Percentiles rank a stretch among this genome's conserved stretches.
Conservation (phyloP, 2,113 vertebrate genomes). For the Tragelaphus buxtoni region DNA sequence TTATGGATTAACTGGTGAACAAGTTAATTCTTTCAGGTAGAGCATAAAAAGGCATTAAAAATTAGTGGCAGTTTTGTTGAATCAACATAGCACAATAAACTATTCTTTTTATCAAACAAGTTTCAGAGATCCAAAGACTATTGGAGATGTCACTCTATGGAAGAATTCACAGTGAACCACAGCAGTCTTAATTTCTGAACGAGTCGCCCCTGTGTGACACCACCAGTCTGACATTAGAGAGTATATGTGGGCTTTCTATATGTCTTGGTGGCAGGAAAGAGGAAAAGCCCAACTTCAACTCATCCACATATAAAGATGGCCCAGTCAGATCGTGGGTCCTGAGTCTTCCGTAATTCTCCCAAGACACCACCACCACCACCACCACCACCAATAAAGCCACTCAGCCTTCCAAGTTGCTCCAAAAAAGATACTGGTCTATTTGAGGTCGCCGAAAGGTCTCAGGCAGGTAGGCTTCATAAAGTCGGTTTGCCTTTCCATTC, state of each 20-base stretch:
- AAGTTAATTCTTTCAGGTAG: slow-evolving; percentile 29
- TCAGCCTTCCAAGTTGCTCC: slow-evolving; percentile 12
- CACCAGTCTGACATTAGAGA: background rate
- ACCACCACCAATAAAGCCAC: background rate
- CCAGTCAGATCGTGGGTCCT: background rate
- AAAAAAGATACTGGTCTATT: slow-evolving; percentile 91
- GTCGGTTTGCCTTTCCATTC: slow-evolving; percentile 93
- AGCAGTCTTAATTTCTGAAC: background rate
- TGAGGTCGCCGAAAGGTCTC: slow-evolving; percentile 95
- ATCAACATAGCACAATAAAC: background rate
- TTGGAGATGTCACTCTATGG: background rate
- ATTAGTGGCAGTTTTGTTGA: slow-evolving; percentile 17
- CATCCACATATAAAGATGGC: background rate
- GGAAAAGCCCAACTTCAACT: background rate
- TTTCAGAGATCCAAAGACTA: slow-evolving; percentile 23
- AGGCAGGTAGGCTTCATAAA: slow-evolving; percentile 96
- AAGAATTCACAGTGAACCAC: background rate
- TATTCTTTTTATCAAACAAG: slow-evolving; percentile 42
- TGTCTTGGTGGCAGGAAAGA: background rate
- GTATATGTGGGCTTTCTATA: background rate
- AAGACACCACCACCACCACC: background rate
- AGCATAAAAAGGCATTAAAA: background rate
- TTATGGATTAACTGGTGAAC: background rate
- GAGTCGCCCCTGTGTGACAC: background rate
- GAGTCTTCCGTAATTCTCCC: background rate